Evolutionary conservation across 2,113 vertebrate genomes (phyloP), one percentile per base, ranked within the genome.

Genomic region (Ceyx margarethae): DNA sequence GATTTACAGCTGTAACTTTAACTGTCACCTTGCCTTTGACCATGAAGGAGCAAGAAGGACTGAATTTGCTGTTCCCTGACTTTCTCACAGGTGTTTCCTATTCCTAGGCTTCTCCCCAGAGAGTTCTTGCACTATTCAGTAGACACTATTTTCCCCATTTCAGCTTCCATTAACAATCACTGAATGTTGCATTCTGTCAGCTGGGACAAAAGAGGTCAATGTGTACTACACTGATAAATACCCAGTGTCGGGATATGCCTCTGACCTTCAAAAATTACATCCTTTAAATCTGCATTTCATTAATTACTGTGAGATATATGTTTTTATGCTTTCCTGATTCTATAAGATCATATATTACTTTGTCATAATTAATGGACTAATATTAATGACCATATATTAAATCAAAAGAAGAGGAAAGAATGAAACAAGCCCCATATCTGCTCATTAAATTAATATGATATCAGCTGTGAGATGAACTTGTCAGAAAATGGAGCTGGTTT

Each of bases 61-160:
- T 69, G 62, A 73, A 71, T 61, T 84, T 86, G 28, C 29, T 23
- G 37, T 72, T 95, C 93, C 84, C 82, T 78, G 48, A 33, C 50
- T 48, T 92, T 71, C 25, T 60, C 28, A 58, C 81, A 80, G 71
- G 65, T 93, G 91, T 87, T 96, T 96, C 90, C 80, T 46, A 54
- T 46, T 62, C 40, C 31, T 79, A 77, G 37, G 23, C 56, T 9
- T 87, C 43, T 65, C 37, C 33, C 74, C 58, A 61, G 62, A 82
- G 54, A 61, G 53, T 62, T 78, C 66, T 81, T 67, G 25, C n/a
- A 33, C 40, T 8, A 6, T 58, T 66, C 73, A 54, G 51, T 25
- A 89, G 45, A 28, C 50, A 54, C 10, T 45, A 20, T 33, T 88
- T 80, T 88, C 81, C 72, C 66, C 77, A 23, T 40, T 80, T 77